phyloP scores from a whole-genome alignment of 1,140 invertebrate species.

The Scaptomyza graminum region DNA sequence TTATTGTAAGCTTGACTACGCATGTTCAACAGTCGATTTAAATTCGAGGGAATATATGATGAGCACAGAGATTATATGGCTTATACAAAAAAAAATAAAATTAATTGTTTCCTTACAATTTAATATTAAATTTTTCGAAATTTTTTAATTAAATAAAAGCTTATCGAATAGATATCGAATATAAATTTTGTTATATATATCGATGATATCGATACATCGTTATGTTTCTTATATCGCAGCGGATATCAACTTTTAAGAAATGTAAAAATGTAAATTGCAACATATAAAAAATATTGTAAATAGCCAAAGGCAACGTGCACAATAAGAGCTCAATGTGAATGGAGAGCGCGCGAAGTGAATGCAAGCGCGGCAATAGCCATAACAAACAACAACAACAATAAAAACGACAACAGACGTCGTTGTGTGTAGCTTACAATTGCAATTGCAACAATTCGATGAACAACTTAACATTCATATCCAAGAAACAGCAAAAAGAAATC shows the following conservation, averaged over 20 bases:
- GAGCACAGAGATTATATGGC: neutral
- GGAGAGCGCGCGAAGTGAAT: slow-evolving; percentile 57
- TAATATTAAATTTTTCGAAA: neutral
- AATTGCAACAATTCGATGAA: slow-evolving; percentile 73
- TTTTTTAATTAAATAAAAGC: neutral
- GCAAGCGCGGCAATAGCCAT: slow-evolving; percentile 51
- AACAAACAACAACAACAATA: slow-evolving; percentile 59
- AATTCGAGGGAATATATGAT: neutral
- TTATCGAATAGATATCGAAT: slow-evolving; percentile 30
- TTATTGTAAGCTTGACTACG: neutral
- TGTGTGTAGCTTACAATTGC: slow-evolving; percentile 63
- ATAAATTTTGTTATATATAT: slow-evolving; percentile 16
- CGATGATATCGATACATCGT: slow-evolving; percentile 45
- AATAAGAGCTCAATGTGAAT: slow-evolving; percentile 47
- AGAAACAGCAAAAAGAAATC: slow-evolving; percentile 46
- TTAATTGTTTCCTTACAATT: neutral
- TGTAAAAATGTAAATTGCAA: slow-evolving; percentile 77
- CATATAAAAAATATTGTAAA: slow-evolving; percentile 55
- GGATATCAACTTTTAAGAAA: slow-evolving; percentile 73
- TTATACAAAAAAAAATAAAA: no score
- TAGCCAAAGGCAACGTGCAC: slow-evolving; percentile 59
- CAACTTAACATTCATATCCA: slow-evolving; percentile 48
- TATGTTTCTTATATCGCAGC: slow-evolving; percentile 41
- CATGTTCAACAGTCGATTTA: neutral
- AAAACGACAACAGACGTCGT: slow-evolving; percentile 47